These are phyloP conservation scores for Chrysolina americana DNA, from an alignment of 2,888 invertebrate genomes.

Conservation along the genomic window DNA sequence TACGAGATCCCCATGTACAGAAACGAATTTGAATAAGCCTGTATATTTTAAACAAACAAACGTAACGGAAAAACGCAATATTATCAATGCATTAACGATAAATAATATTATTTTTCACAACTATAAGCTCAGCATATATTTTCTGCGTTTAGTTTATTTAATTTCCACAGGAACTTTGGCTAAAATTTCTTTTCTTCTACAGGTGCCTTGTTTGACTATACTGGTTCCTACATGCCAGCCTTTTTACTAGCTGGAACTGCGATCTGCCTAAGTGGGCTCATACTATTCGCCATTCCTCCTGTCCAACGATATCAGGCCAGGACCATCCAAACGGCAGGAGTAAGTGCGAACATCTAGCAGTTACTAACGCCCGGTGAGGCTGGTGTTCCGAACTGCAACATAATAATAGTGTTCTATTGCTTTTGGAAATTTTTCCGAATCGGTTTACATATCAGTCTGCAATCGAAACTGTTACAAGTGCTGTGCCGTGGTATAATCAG, in stretches of 20 bases:
- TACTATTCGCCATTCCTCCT: conserved; percentile 87
- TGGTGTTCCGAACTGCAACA: neutral
- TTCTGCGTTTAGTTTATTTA: too few relatives aligned
- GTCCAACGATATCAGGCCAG: conserved; percentile 73
- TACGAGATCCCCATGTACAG: too few relatives aligned
- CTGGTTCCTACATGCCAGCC: conserved; percentile 85
- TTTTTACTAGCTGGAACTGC: conserved; percentile 91
- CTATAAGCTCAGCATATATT: too few relatives aligned
- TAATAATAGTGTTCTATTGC: neutral
- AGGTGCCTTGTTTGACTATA: conserved; percentile 89
- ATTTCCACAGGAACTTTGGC: too few relatives aligned
- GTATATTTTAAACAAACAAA: too few relatives aligned
- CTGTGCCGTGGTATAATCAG: conserved; percentile 1
- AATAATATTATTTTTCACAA: too few relatives aligned
- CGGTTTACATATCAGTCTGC: conserved; percentile 16
- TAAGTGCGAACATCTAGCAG: conserved; percentile 61
- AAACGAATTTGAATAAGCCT: too few relatives aligned
- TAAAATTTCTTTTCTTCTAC: conserved; percentile 57
- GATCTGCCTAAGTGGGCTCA: conserved; percentile 88
- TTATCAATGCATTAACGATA: too few relatives aligned
- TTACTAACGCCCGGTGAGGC: conserved; percentile 42
- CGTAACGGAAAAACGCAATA: too few relatives aligned
- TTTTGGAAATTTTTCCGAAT: neutral
- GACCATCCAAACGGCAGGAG: conserved; percentile 43
- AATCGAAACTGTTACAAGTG: conserved; percentile 10